Evolutionary conservation across 2,888 invertebrate species (phyloP).

Genomic region (Sepiola atlantica): DNA sequence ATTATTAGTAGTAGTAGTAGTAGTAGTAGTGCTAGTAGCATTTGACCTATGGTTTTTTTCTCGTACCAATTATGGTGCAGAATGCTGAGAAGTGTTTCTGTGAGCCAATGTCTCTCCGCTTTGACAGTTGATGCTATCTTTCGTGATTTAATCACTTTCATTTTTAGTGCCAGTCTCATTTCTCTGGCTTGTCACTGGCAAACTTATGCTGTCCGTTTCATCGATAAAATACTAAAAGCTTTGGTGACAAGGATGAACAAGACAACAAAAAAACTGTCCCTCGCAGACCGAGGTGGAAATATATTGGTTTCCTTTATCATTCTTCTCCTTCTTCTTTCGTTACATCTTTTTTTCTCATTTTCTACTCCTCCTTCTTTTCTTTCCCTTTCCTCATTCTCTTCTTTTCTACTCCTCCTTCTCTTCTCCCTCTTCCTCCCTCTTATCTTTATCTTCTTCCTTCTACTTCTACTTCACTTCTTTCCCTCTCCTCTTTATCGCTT

Average conservation of each 20-base stretch:
- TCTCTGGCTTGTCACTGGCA: not conserved
- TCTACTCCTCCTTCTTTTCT: no score
- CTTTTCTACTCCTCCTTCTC: no score
- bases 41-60: not conserved
- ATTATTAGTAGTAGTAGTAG: no score
- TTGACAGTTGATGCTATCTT: not conserved
- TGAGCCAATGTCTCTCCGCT: not conserved
- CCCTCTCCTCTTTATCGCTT: no score
- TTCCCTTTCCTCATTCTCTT: no score
- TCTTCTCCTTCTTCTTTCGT: no score
- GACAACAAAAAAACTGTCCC: not conserved
- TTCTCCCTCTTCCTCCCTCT: no score
- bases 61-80: not conserved
- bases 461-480: no score
- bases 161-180: not conserved
- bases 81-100: not conserved
- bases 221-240: not conserved
- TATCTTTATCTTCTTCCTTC: no score
- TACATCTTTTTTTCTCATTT: no score
- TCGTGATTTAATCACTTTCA: not conserved
- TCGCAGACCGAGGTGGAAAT: not conserved
- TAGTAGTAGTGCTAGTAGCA: no score
- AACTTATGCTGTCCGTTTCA: not conserved
- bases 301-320: not conserved
- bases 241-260: not conserved